phyloP scores from a whole-genome alignment of 2,113 vertebrate species.

The Hypanus sabinus region DNA sequence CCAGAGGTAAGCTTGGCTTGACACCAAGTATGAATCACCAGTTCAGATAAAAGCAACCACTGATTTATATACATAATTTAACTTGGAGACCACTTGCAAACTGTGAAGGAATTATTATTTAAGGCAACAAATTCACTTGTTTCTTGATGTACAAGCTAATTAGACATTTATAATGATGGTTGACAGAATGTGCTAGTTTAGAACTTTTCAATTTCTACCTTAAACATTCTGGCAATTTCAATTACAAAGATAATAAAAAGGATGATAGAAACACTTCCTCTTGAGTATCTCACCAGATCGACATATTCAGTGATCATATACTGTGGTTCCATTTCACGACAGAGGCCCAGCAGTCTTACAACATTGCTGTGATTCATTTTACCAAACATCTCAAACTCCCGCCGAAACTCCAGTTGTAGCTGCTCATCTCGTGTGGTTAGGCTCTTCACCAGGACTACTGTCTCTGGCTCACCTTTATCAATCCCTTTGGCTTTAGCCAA shows the following conservation, averaged over 20 bases:
- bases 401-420: slow-evolving; percentile 79
- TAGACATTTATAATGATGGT: background rate
- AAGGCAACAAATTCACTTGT: background rate
- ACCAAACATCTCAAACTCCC: slow-evolving; percentile 90
- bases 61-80: background rate
- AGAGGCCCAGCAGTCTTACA: slow-evolving; percentile 78
- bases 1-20: background rate
- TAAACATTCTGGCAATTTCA: no score
- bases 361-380: slow-evolving; percentile 82
- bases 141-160: background rate
- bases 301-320: slow-evolving; percentile 94
- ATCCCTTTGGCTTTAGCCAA: slow-evolving; percentile 80
- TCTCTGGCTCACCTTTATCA: slow-evolving; percentile 68
- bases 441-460: slow-evolving; percentile 84
- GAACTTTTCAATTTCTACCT: background rate
- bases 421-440: slow-evolving; percentile 82
- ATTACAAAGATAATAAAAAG: background rate
- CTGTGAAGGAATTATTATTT: no score
- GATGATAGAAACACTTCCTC: background rate
- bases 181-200: background rate
- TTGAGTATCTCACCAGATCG: slow-evolving; percentile 73
- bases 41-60: background rate
- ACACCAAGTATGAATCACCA: background rate
- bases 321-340: slow-evolving; percentile 78
- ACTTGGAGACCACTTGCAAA: no score